phyloP scores from a whole-genome alignment of 1,140 invertebrate genomes.

The Bombyx mandarina region DNA sequence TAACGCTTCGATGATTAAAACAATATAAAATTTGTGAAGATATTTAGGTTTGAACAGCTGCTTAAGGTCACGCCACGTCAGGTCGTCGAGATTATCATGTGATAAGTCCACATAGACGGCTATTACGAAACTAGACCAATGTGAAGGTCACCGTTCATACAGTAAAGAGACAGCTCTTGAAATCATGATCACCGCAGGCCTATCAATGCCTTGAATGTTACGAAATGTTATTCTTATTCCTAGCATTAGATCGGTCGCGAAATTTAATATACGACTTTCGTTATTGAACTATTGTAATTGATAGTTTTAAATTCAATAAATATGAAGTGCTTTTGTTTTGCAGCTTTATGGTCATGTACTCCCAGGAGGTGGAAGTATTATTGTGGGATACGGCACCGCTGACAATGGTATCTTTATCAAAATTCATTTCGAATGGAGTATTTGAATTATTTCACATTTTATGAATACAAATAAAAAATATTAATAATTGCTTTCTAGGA shows the following conservation, averaged over 20 bases:
- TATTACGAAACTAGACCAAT: slow-evolving; percentile 26
- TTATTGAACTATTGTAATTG: background rate
- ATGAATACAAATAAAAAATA: background rate
- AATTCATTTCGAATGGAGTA: too few relatives aligned
- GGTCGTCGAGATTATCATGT: slow-evolving; percentile 21
- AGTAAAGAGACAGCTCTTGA: slow-evolving; percentile 14
- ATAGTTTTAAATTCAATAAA: background rate
- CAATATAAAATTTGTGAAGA: too few relatives aligned
- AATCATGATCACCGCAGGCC: slow-evolving; percentile 17
- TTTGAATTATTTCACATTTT: too few relatives aligned
- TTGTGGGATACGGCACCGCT: slow-evolving; percentile 77
- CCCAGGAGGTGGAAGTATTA: slow-evolving; percentile 74
- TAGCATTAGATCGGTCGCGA: background rate
- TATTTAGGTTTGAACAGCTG: background rate
- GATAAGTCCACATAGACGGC: slow-evolving; percentile 23
- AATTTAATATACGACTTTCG: slow-evolving; percentile 1
- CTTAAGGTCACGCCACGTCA: slow-evolving; percentile 23
- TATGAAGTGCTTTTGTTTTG: slow-evolving; percentile 22
- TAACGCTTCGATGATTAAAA: too few relatives aligned
- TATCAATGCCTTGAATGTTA: slow-evolving; percentile 12
- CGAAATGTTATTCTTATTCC: too few relatives aligned
- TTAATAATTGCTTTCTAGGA: slow-evolving; percentile 33
- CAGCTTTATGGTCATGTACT: slow-evolving; percentile 70
- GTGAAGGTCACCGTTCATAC: slow-evolving; percentile 15
- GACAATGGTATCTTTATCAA: slow-evolving; percentile 68